Evolutionary conservation across 2,888 invertebrate species (phyloP).

Genomic region (Ectropis crepuscularia): DNA sequence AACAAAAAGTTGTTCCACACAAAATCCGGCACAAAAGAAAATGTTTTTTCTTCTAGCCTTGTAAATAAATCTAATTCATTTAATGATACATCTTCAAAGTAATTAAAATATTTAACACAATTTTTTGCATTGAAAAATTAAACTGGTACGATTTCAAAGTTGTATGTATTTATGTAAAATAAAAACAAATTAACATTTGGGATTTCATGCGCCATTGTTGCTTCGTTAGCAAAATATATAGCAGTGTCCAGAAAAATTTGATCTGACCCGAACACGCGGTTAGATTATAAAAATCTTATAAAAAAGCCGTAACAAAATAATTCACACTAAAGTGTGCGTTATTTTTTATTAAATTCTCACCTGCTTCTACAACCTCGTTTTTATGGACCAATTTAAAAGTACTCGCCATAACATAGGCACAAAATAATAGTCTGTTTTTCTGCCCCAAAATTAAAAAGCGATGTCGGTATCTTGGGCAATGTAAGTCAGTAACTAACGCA

Average conservation of each 20-base stretch:
- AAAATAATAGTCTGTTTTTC: constrained; percentile 64
- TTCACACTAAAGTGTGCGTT: constrained; percentile 71
- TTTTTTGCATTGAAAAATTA: too few species aligned
- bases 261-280: constrained; percentile 45
- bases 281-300: constrained; percentile 32
- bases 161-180: too few species aligned
- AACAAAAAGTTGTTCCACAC: too few species aligned
- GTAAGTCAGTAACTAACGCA: too few species aligned
- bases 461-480: constrained; percentile 6
- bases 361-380: constrained; percentile 64
- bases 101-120: too few species aligned
- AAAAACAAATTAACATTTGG: too few species aligned
- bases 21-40: too few species aligned
- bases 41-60: too few species aligned
- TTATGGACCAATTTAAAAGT: constrained; percentile 78
- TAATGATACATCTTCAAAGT: too few species aligned
- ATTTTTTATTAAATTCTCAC: constrained; percentile 76
- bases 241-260: constrained; percentile 15
- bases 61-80: too few species aligned
- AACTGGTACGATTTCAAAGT: too few species aligned
- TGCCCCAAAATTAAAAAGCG: constrained; percentile 26
- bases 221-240: background rate
- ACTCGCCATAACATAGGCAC: constrained; percentile 69
- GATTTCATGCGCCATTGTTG: background rate
- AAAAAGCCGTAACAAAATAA: constrained; percentile 60